Percentiles rank a stretch among this genome's conserved stretches.
These are phyloP conservation scores for Novumbra hubbsi DNA, from an alignment of 2,797 vertebrate species.

Conservation along the genomic window DNA sequence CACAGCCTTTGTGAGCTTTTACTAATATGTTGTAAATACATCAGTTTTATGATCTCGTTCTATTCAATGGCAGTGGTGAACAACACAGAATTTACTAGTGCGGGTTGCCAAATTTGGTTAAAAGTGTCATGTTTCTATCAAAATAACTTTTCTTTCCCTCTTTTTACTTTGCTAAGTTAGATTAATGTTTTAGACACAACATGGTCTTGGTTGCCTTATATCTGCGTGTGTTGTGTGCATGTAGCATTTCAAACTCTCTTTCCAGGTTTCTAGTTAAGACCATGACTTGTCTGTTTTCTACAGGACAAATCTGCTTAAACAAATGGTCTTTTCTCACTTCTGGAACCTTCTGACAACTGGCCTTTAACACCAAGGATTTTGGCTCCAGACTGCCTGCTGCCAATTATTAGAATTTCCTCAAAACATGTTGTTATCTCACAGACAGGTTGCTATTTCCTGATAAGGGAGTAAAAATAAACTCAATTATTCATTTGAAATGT, in stretches of 20 bases:
- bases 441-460: constrained; percentile 36
- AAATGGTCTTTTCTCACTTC: constrained; percentile 48
- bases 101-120: neutral
- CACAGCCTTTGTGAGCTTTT: neutral
- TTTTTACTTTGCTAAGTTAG: neutral
- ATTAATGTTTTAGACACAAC: neutral
- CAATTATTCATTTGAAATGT: constrained; percentile 58
- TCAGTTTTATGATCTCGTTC: neutral
- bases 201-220: neutral
- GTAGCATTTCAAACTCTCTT: constrained; percentile 26
- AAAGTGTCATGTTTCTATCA: neutral
- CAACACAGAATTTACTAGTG: neutral
- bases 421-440: constrained; percentile 42
- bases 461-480: constrained; percentile 55
- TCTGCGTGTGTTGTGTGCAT: neutral
- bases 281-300: constrained; percentile 35
- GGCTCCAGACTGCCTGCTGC: constrained; percentile 6
- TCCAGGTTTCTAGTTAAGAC: constrained; percentile 35
- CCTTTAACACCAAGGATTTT: constrained; percentile 34
- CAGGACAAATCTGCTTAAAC: constrained; percentile 55
- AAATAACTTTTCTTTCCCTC: neutral
- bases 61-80: neutral
- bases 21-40: neutral
- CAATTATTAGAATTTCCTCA: constrained; percentile 37
- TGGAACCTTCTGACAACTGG: constrained; percentile 55